Evolutionary conservation across 2,797 vertebrate species (phyloP).

Genomic region (Emydoidea blandingii): DNA sequence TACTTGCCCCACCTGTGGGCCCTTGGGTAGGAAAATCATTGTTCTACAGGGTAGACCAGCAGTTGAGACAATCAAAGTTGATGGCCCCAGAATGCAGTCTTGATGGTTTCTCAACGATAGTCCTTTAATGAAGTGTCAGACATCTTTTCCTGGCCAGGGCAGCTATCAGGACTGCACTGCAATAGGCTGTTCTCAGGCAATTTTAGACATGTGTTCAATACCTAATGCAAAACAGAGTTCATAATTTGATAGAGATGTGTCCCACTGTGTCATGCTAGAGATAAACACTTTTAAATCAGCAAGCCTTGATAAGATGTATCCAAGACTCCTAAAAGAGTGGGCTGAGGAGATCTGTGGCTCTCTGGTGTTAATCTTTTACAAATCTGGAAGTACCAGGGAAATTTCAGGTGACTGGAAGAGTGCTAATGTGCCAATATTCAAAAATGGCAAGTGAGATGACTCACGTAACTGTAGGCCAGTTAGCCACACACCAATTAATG

Average conservation of each 20-base stretch:
- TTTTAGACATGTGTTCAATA: not conserved
- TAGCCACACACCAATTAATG: too few species aligned
- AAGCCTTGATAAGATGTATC: too few species aligned
- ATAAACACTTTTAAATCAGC: too few species aligned
- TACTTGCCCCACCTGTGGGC: not conserved
- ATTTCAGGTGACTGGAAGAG: too few species aligned
- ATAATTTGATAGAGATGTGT: not conserved
- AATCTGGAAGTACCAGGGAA: too few species aligned
- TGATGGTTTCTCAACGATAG: not conserved
- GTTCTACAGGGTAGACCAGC: not conserved
- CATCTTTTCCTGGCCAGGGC: not conserved
- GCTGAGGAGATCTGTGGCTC: too few species aligned
- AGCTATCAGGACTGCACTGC: not conserved
- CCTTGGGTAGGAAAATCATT: not conserved
- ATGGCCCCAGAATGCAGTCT: not conserved
- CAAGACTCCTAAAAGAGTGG: too few species aligned
- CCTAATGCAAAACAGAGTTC: not conserved
- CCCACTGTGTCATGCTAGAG: too few species aligned
- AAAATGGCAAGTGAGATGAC: too few species aligned
- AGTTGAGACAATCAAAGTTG: not conserved
- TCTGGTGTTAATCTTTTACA: too few species aligned
- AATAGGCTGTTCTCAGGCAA: not conserved
- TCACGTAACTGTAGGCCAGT: too few species aligned
- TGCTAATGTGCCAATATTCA: too few species aligned
- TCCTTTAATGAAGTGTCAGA: not conserved